phyloP scores from a whole-genome alignment of 2,797 vertebrate species.

The Sebastes glaucus region DNA sequence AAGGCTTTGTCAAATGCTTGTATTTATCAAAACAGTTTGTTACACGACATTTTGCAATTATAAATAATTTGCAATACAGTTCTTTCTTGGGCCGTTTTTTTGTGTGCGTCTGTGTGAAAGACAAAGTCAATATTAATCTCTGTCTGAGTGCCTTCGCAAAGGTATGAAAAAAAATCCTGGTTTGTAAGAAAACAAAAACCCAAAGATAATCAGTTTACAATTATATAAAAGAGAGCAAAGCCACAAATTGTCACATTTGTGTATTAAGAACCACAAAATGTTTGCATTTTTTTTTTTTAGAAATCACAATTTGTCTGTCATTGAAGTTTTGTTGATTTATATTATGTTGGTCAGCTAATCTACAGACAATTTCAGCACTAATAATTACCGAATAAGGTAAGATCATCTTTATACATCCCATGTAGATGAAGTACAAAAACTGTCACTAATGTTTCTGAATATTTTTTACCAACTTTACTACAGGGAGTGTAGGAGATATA shows the following conservation, averaged over 20 bases:
- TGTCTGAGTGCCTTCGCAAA: not conserved
- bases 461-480: not conserved
- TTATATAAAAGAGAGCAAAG: not conserved
- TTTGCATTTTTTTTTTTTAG: not conserved
- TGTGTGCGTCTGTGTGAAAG: not conserved
- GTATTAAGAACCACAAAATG: not conserved
- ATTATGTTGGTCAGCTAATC: not conserved
- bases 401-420: not conserved
- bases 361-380: not conserved
- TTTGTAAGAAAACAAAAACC: not conserved
- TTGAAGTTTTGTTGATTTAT: not conserved
- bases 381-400: not conserved
- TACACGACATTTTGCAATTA: slow-evolving; percentile 82
- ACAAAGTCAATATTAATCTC: not conserved
- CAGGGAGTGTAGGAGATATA: not conserved
- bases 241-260: not conserved
- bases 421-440: not conserved
- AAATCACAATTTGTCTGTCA: not conserved
- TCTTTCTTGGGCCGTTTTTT: slow-evolving; percentile 9
- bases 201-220: not conserved
- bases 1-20: slow-evolving; percentile 82
- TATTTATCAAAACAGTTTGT: slow-evolving; percentile 85
- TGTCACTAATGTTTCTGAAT: not conserved
- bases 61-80: slow-evolving; percentile 71
- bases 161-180: not conserved